Base-by-base conservation (phyloP, 1,140 invertebrate genomes). In the Eupristina koningsbergeri region DNA sequence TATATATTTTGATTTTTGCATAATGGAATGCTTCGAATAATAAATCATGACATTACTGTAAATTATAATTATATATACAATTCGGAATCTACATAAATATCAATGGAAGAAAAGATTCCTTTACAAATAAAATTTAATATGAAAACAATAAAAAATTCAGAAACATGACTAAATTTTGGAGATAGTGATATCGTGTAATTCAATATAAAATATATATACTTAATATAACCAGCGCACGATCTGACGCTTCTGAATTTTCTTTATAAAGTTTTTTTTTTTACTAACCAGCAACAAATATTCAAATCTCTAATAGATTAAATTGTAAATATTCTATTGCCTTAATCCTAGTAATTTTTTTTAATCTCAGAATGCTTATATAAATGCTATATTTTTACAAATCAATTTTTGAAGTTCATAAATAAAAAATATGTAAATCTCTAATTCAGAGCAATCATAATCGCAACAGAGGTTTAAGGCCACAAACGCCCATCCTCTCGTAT, bases 351-450 rank as follows among this genome's bases (percentile, higher is more conserved):
- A 86, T 84, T 81, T 83, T 81, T 74, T 74, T 84, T 89, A 85
- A 86, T 87, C 86, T 89, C 86, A 90, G 89, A 90, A 83, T 29
- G 36, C 84, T 84, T 82, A 85, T 89, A 89, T 90, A 91, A 92
- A 91, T 91, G 90, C 90, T 89, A 88, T 82, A 87, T 88, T 88
- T 86, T 87, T 87, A 89, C 88, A 88, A 89, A 90, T 90, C 88
- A 90, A 88, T 87, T 73, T 41, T 88, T 89, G 87, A 81, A 89
- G 86, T 87, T 86, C 86, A 87, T 86, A 84, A 86, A 82, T 85
- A 81, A 86, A 86, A 86, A 85, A 83, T 81, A 84, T 84, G 83
- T 71, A 87, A 84, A 86, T 85, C 17, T 80, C 19, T 87, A 50
- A 78, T 80, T 87, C 80, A 86, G 80, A 85, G 78, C 84, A 86